A percentile compares a stretch with the other conserved stretches of the same genome.
Conservation (phyloP, 2,113 vertebrate species). For the Etia nguti region DNA sequence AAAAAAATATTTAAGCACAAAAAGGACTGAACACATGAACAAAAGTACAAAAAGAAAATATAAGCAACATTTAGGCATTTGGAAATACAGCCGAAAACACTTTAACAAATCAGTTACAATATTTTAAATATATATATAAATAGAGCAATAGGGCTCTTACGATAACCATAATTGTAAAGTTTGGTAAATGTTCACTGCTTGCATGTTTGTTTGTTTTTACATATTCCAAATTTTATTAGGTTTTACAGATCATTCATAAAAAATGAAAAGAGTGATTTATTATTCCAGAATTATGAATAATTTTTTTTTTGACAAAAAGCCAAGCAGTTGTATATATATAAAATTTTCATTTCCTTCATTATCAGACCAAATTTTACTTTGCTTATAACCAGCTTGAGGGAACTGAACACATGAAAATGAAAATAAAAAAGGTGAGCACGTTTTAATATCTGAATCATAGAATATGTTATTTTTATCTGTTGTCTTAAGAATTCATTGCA, state of each 20-base stretch:
- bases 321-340: background rate
- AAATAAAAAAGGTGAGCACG: background rate
- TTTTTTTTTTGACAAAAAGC: background rate
- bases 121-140: background rate
- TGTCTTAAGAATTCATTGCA: background rate
- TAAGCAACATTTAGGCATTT: background rate
- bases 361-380: background rate
- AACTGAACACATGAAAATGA: background rate
- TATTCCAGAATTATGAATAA: background rate
- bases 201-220: background rate
- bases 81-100: background rate
- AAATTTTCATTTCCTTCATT: background rate
- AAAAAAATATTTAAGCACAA: background rate
- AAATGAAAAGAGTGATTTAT: background rate
- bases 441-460: background rate
- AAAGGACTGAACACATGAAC: background rate
- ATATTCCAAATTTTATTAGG: background rate
- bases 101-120: background rate
- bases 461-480: accelerated
- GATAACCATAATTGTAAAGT: background rate
- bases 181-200: background rate
- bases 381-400: background rate
- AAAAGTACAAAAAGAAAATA: background rate
- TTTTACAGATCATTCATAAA: background rate
- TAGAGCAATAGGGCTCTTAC: background rate